Percentiles rank a stretch among this genome's conserved stretches.
Evolutionary conservation across 2,797 vertebrate genomes (phyloP).

Genomic region (Bradypus variegatus): DNA sequence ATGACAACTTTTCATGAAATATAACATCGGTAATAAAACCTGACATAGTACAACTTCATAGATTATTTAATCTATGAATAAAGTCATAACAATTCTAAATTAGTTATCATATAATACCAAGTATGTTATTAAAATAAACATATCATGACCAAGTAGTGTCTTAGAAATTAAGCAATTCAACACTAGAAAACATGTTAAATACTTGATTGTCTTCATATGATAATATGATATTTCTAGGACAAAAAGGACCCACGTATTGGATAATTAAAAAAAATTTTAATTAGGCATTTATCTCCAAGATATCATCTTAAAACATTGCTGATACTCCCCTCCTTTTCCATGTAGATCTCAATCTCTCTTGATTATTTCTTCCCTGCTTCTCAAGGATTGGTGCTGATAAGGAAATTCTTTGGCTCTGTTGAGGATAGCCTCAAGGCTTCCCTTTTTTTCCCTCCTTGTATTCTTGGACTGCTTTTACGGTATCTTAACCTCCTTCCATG

Average conservation of each 20-base stretch:
- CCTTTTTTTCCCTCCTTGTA: neutral
- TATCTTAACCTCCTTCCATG: neutral
- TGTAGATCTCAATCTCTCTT: neutral
- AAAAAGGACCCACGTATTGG: neutral
- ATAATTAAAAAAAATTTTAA: neutral
- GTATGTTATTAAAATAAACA: conserved; percentile 2
- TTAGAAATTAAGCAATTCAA: neutral
- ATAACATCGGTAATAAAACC: neutral
- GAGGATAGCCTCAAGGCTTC: rapidly evolving
- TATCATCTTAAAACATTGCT: neutral
- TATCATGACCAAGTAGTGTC: neutral
- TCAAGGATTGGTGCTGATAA: neutral
- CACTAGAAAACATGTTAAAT: neutral
- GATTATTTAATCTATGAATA: neutral
- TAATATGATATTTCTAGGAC: neutral
- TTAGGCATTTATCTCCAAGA: neutral
- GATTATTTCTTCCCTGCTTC: neutral
- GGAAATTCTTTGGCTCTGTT: neutral
- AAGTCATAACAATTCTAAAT: neutral
- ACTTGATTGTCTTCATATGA: neutral
- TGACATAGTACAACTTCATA: neutral
- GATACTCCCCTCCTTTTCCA: neutral
- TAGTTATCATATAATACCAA: neutral
- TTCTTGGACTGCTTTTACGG: neutral
- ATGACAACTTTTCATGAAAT: neutral